Evolutionary conservation across 2,888 invertebrate genomes (phyloP), one percentile per base, ranked within the genome.

Genomic region (Oxyscelio sp.): DNA sequence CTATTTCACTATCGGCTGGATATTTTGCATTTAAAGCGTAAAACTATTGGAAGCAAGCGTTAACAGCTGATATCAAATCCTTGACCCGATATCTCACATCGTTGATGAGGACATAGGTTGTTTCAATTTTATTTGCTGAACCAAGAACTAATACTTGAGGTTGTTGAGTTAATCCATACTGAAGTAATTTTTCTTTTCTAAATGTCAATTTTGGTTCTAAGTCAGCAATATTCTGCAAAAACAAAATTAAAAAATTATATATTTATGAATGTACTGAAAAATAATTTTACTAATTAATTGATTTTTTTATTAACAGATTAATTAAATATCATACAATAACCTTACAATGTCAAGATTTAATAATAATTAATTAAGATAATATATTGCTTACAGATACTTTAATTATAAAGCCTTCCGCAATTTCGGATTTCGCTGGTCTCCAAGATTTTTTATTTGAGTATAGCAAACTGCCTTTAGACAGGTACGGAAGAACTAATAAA

Each of bases 1-100:
- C 38, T 21, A 66, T 66, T 15, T 66, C 65, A 4, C 8, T 5
- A 38, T 68, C 54, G 1, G 24, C 22, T 2, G 52, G 54, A 24
- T 54, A 68, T 40, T 52, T 34, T 19, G 54, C 52, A 40, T 68
- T 54, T 22, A 68, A 54, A 0, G 66, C 54, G 6, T 54, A 52
- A 15, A 34, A 66, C 0, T 15, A 3, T 22, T 66, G 66, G 15
- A 66, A 66, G 11, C 52, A 52, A 4, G 15, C 22, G 8, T 52
- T 54, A 3, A 68, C 66, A 15, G 38, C 54, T 9, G 6, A 9
- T 5, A 54, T 24, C 15, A 68, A 22, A 24, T 22, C 27, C 1
- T 21, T 11, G 0, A 40, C 22, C 54, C 11, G 9, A 19, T 68
- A 68, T n/a, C 48, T 68, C 1, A 54, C 40, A 15, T 68, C 17